Conservation (phyloP, 2,113 vertebrate genomes). For the Microtus oregoni region DNA sequence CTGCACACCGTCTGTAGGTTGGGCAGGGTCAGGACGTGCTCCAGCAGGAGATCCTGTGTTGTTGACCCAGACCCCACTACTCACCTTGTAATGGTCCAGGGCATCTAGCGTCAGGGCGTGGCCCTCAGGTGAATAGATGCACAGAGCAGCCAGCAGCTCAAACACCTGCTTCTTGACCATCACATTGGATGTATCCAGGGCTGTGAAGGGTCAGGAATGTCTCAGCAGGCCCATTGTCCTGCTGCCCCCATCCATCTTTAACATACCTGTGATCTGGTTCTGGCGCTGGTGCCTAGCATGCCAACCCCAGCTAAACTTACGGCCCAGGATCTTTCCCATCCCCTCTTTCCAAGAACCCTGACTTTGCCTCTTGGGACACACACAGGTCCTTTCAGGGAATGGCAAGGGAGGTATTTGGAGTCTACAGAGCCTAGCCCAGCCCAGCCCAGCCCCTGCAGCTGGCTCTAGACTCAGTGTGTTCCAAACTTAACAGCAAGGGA, state of each 20-base stretch:
- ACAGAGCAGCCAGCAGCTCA: constrained; percentile 96
- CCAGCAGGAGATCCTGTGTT: neutral
- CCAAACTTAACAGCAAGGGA: neutral
- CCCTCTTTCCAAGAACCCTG: neutral
- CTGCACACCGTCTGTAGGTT: constrained; percentile 90
- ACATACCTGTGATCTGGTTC: fast-evolving
- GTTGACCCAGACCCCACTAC: neutral
- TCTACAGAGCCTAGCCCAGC: neutral
- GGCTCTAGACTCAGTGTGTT: neutral
- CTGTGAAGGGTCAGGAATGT: constrained; percentile 82
- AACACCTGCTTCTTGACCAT: constrained; percentile 99
- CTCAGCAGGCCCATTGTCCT: neutral
- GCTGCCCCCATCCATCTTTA: no score
- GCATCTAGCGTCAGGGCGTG: constrained; percentile 94
- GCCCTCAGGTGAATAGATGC: constrained; percentile 94
- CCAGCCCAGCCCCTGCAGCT: neutral
- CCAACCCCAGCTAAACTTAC: neutral
- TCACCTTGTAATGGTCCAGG: constrained; percentile 98
- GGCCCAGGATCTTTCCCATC: neutral
- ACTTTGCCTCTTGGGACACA: neutral
- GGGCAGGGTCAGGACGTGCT: fast-evolving
- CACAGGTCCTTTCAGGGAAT: neutral
- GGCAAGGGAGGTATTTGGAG: neutral
- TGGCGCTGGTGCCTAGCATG: fast-evolving
- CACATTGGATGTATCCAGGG: constrained; percentile 96